phyloP scores from a whole-genome alignment of 2,888 invertebrate genomes.

The Drosophila niveifrons region DNA sequence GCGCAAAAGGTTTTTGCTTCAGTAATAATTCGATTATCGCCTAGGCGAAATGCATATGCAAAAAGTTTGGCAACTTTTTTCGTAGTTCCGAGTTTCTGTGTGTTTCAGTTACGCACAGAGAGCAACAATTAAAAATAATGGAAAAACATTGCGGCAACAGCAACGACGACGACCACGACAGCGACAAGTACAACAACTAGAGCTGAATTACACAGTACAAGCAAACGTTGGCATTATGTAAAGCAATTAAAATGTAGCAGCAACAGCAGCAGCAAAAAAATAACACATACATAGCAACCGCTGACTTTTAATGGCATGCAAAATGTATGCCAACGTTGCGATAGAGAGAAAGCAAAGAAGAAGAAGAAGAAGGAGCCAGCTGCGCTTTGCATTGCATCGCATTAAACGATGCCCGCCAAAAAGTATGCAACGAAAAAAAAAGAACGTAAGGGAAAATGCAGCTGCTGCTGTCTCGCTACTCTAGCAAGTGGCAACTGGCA shows the following conservation, averaged over 20 bases:
- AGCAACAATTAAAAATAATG: slow-evolving; percentile 79
- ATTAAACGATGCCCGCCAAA: slow-evolving; percentile 44
- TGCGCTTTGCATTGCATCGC: slow-evolving; percentile 21
- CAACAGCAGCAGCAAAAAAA: slow-evolving; percentile 39
- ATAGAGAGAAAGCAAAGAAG: background rate
- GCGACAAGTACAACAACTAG: slow-evolving; percentile 24
- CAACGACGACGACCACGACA: slow-evolving; percentile 17
- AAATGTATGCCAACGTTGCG: slow-evolving; percentile 55
- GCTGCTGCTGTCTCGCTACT: slow-evolving; percentile 4
- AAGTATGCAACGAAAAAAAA: slow-evolving; percentile 42
- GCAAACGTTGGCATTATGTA: slow-evolving; percentile 71
- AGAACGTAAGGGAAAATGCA: background rate
- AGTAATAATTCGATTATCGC: slow-evolving; percentile 16
- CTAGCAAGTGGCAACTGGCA: slow-evolving; percentile 11
- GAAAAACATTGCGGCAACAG: slow-evolving; percentile 56
- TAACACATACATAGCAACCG: slow-evolving; percentile 37
- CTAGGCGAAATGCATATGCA: slow-evolving; percentile 3
- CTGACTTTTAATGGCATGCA: slow-evolving; percentile 77
- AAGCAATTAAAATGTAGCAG: slow-evolving; percentile 77
- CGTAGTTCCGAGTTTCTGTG: background rate
- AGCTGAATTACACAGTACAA: slow-evolving; percentile 27
- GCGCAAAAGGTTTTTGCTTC: slow-evolving; percentile 25
- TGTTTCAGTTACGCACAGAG: slow-evolving; percentile 34
- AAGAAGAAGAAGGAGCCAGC: slow-evolving; percentile 16
- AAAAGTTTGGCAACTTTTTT: slow-evolving; percentile 16